Evolutionary conservation across 2,888 invertebrate species (phyloP), one percentile per base, ranked within the genome.

Genomic region (Stenurella melanura): DNA sequence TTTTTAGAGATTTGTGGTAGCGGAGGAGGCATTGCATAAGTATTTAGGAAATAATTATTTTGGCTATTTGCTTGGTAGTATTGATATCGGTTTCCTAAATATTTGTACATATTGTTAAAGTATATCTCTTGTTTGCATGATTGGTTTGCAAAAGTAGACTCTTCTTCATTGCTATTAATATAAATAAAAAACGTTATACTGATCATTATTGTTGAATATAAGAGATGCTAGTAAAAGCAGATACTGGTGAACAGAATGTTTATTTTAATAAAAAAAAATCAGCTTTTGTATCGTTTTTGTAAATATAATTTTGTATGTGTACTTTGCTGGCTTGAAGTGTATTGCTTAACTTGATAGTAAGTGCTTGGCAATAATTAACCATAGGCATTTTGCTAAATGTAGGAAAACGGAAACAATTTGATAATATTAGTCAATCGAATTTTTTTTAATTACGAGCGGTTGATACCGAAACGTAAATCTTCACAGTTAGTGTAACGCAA

Each of bases 141-240:
- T 60, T 69, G 17, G 69, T 60, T n/a, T 42, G 61, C 50, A 57
- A 30, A 60, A 64, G 61, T 64, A 54, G 67, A 54, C 54, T 26
- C 50, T 17, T 50, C 34, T 21, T 30, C n/a, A 5, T 54, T 63
- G 72, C 72, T 72, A 61, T 63, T 54, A 63, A 54, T 72, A 63
- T 26, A 19, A 26, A 30, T 61, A 72, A 54, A 30, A 56, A 26
- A 30, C 72, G 63, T 72, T 72, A 72, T 72, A 72, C 72, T 72
- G 72, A 72, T 42, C 72, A 72, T 72, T 72, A 63, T 54, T 63
- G 54, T 19, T 15, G 9, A 42, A 64, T 17, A 50, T n/a, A 61
- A 42, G 1, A 17, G 42, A 12, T 4, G 6, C 26, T 26, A 18
- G 17, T 34, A 17, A 5, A 17, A 4, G 38, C n/a, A 30, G 2